phyloP scores from a whole-genome alignment of 2,888 invertebrate species.

The Lithophane socia region DNA sequence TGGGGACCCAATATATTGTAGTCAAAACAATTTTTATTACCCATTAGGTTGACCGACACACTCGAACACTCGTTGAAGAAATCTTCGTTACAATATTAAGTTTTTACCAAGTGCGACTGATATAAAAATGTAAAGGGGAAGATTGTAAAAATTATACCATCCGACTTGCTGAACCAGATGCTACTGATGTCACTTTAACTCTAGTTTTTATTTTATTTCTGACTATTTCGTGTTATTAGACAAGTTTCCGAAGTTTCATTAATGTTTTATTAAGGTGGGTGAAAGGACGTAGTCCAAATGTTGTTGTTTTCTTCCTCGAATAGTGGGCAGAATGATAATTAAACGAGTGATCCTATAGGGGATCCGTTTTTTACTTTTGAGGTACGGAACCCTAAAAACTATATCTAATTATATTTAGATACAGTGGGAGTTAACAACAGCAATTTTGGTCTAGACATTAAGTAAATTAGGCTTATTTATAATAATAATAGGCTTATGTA shows the following conservation, averaged over 20 bases:
- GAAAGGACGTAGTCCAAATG: background rate
- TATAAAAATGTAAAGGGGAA: conserved; percentile 28
- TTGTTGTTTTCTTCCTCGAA: too few relatives aligned
- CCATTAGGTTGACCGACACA: too few relatives aligned
- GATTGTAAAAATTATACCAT: conserved; percentile 58
- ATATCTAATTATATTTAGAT: background rate
- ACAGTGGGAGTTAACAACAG: background rate
- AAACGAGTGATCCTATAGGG: too few relatives aligned
- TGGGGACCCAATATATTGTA: too few relatives aligned
- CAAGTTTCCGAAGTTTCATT: conserved; percentile 56
- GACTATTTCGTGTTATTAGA: conserved; percentile 58
- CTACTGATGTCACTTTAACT: conserved; percentile 45
- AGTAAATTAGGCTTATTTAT: too few relatives aligned
- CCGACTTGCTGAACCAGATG: conserved; percentile 54
- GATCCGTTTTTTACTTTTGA: too few relatives aligned
- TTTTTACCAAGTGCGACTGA: conserved; percentile 12
- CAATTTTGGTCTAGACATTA: background rate
- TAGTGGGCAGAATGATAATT: background rate
- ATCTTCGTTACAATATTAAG: background rate
- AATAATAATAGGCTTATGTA: too few relatives aligned
- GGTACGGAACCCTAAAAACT: too few relatives aligned
- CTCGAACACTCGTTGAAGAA: too few relatives aligned
- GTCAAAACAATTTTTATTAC: too few relatives aligned
- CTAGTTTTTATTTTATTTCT: conserved; percentile 58
- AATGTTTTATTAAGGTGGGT: conserved; percentile 34